Percentiles rank a stretch among this genome's conserved stretches.
phyloP scores from a whole-genome alignment of 1,140 invertebrate genomes.

The Drosophila orena region DNA sequence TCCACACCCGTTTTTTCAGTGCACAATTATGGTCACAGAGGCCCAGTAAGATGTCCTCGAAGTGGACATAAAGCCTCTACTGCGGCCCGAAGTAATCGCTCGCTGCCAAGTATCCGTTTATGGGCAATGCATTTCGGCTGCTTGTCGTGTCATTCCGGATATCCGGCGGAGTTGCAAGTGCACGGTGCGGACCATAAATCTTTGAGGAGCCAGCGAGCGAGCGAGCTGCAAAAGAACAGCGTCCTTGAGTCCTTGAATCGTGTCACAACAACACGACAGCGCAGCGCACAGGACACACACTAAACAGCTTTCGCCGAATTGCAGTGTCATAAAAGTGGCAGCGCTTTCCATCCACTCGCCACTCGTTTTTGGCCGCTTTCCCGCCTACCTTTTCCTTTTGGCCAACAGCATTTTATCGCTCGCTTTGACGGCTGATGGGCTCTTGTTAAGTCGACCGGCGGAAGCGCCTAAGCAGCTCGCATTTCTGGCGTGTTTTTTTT shows the following conservation, averaged over 20 bases:
- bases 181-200: constrained; percentile 66
- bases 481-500: constrained; percentile 61
- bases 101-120: constrained; percentile 46
- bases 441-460: constrained; percentile 50
- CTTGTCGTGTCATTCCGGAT: constrained; percentile 72
- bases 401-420: constrained; percentile 48
- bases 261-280: constrained; percentile 31
- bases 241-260: constrained; percentile 36
- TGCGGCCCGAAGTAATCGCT: constrained; percentile 20
- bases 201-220: constrained; percentile 33
- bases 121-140: constrained; percentile 52
- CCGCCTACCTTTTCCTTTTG: constrained; percentile 28
- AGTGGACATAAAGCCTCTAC: constrained; percentile 19
- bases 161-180: constrained; percentile 72
- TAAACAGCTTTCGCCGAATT: constrained; percentile 54
- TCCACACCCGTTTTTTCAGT: neutral
- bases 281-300: neutral
- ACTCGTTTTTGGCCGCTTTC: constrained; percentile 1
- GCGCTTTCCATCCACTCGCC: constrained; percentile 18
- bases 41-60: constrained; percentile 28
- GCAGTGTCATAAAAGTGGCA: constrained; percentile 76
- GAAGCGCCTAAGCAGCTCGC: constrained; percentile 63
- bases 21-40: constrained; percentile 7
- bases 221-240: constrained; percentile 43
- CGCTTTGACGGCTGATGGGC: constrained; percentile 50